These are phyloP conservation scores for Chitala chitala DNA, from an alignment of 2,113 vertebrate species.

Conservation along the genomic window DNA sequence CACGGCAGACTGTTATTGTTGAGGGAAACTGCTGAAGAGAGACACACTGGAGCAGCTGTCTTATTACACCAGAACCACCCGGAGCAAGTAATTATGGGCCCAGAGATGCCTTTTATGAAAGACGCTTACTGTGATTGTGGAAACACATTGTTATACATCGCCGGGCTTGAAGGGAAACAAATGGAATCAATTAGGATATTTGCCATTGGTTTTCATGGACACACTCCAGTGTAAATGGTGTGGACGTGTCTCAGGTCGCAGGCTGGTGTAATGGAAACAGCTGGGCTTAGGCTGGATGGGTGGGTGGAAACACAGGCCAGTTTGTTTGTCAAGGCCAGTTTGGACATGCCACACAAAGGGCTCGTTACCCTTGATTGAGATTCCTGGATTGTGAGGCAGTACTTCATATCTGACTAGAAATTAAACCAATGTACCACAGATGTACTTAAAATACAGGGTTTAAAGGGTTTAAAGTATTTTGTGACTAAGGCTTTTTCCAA, in stretches of 20 bases:
- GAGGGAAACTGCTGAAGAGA: background rate
- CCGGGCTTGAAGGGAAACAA: conserved; percentile 43
- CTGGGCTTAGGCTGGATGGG: background rate
- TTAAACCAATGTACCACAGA: background rate
- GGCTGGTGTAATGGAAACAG: background rate
- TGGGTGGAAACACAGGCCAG: background rate
- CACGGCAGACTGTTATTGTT: conserved; percentile 13
- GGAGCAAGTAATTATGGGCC: conserved; percentile 21
- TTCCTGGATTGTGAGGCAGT: background rate
- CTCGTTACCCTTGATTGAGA: background rate
- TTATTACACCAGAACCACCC: conserved; percentile 19
- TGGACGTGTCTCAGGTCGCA: background rate
- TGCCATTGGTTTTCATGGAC: conserved; percentile 17
- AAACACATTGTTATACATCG: conserved; percentile 34
- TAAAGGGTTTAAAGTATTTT: too few relatives aligned
- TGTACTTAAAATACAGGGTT: background rate
- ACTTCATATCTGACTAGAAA: background rate
- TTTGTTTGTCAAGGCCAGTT: background rate
- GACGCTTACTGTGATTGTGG: conserved; percentile 36
- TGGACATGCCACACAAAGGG: background rate
- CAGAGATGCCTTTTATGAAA: conserved; percentile 28
- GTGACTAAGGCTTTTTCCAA: too few relatives aligned
- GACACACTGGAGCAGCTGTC: conserved; percentile 24
- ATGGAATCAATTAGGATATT: conserved; percentile 46
- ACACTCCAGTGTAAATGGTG: background rate